Evolutionary conservation across 2,797 vertebrate species (phyloP).

Genomic region (Perdix hodgsoniae): DNA sequence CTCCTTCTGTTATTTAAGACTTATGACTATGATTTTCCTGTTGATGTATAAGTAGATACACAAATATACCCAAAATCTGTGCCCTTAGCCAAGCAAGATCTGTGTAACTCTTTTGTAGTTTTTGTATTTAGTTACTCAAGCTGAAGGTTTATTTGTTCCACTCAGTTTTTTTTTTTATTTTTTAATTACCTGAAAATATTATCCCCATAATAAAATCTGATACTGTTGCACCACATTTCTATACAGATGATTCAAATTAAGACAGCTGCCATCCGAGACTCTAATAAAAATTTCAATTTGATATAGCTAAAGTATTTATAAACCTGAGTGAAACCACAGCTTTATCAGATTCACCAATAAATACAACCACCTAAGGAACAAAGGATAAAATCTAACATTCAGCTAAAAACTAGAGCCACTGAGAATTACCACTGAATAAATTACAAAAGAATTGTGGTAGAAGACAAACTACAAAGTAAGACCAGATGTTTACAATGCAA

Average conservation of each 20-base stretch:
- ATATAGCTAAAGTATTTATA: conserved; percentile 5
- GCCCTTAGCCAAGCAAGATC: background rate
- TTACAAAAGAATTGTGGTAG: background rate
- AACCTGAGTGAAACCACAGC: background rate
- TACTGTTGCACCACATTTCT: background rate
- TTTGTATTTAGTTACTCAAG: background rate
- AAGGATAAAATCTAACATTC: background rate
- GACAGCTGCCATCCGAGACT: background rate
- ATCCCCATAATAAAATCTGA: background rate
- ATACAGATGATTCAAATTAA: background rate
- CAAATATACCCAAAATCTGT: background rate
- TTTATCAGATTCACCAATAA: background rate
- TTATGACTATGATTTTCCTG: background rate
- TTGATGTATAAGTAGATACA: background rate
- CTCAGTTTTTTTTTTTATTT: background rate
- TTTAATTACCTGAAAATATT: background rate
- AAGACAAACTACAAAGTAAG: background rate
- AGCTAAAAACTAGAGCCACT: background rate
- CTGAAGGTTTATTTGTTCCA: background rate
- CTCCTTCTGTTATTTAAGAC: background rate
- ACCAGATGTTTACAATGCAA: background rate
- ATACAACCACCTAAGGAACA: background rate
- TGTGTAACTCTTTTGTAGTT: background rate
- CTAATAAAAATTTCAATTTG: background rate
- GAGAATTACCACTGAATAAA: background rate